Evolutionary conservation across 2,888 invertebrate genomes (phyloP), one percentile per base, ranked within the genome.

Genomic region (Andrena marginata): DNA sequence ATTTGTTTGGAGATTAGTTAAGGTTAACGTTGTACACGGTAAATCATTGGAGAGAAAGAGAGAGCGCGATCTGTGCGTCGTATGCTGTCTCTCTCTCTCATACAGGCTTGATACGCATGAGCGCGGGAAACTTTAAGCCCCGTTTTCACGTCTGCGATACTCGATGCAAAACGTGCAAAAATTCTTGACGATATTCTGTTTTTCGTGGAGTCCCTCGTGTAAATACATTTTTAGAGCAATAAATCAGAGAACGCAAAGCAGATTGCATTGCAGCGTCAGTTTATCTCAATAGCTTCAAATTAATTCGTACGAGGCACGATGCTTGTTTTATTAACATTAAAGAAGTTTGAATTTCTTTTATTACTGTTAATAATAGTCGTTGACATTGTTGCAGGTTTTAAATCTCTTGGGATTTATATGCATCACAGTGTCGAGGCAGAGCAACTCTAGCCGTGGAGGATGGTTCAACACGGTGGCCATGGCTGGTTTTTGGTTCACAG

Each of bases 401-500:
- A 96, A 96, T 93, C 94, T 97, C 31, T 89, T 98, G 70, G 97
- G 97, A 6, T 98, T 98, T 94, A 97, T 98, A 89, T 97, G 97
- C 93, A 96, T 98, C 82, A 96, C 97, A 91, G 95, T 95, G 82
- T 96, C 97, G 0, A 90, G 90, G 20, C 93, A 94, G 69, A 95
- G 95, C 85, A 93, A 93, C 84, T 92, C 94, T 64, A 95, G 96
- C 72, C 95, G 96, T 82, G 97, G 97, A 67, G 95, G 96, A 73
- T 98, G 96, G 96, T 98, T 97, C 94, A 96, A 96, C 92, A 96
- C 96, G 91, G 96, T 98, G 70, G 95, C 98, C 0, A 97, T 98
- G 96, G 96, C 96, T 23, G 98, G 97, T 23, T 97, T 98, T 93
- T 98, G 98, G 97, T 96, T 97, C 92, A 97, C 97, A 6, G 96